A percentile compares a stretch with the other conserved stretches of the same genome.
These are phyloP conservation scores for Alethe castanea DNA, from an alignment of 2,113 vertebrate species.

Conservation along the genomic window DNA sequence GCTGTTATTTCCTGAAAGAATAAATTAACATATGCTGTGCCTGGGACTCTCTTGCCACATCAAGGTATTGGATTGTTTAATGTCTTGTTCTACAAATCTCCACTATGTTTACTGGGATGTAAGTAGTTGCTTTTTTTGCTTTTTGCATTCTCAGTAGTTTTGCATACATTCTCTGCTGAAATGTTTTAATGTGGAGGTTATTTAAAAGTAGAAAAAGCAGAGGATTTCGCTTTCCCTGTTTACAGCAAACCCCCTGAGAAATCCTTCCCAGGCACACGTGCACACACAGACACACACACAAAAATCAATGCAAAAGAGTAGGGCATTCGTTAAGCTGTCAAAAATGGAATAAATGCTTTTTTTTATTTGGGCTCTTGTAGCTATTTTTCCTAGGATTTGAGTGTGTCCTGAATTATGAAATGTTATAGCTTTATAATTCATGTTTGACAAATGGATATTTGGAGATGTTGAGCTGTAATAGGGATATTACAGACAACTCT, in stretches of 20 bases:
- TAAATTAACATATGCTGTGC: neutral
- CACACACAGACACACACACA: neutral
- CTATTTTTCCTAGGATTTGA: constrained; percentile 45
- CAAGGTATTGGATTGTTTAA: neutral
- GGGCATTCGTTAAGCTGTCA: constrained; percentile 69
- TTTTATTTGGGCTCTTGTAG: constrained; percentile 46
- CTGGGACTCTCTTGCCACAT: neutral
- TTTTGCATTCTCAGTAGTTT: neutral
- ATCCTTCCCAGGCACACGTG: constrained; percentile 16
- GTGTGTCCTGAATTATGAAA: constrained; percentile 56
- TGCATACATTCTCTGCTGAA: neutral
- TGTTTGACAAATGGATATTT: constrained; percentile 58
- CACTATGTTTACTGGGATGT: neutral
- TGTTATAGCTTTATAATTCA: constrained; percentile 51
- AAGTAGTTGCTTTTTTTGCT: neutral
- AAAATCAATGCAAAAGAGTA: constrained; percentile 68
- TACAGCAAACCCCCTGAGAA: constrained; percentile 50
- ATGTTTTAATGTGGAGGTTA: neutral
- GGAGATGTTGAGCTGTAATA: constrained; percentile 7
- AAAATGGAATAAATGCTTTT: constrained; percentile 50
- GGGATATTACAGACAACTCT: constrained; percentile 7
- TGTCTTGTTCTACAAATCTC: neutral
- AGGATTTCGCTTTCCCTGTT: constrained; percentile 9
- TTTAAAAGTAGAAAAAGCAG: neutral
- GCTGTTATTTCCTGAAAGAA: neutral